Evolutionary conservation across 2,888 invertebrate genomes (phyloP).

Genomic region (Diaperis boleti): DNA sequence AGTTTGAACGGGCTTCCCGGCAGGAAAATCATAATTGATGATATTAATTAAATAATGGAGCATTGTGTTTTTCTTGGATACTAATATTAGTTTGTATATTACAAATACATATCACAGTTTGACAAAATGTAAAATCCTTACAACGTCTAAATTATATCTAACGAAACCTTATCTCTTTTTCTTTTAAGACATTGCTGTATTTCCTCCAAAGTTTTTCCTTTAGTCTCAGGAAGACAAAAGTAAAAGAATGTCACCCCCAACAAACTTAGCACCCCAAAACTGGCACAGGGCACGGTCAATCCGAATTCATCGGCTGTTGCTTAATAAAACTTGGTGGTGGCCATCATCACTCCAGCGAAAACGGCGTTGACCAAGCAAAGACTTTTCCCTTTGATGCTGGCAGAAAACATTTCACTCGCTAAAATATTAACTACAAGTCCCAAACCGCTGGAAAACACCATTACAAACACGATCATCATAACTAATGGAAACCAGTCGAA

Average conservation of each 20-base stretch:
- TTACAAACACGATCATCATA: slow-evolving; percentile 54
- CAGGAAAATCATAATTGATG: too few relatives aligned
- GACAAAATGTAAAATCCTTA: too few relatives aligned
- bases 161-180: not conserved
- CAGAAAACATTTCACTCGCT: slow-evolving; percentile 57
- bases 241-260: slow-evolving; percentile 54
- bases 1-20: too few relatives aligned
- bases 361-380: slow-evolving; percentile 50
- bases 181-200: slow-evolving; percentile 42
- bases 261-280: slow-evolving; percentile 51
- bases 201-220: slow-evolving; percentile 49
- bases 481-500: slow-evolving; percentile 54
- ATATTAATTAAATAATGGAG: too few relatives aligned
- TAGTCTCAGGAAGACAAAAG: slow-evolving; percentile 57
- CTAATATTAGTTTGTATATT: too few relatives aligned
- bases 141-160: too few relatives aligned
- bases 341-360: slow-evolving; percentile 49
- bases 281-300: slow-evolving; percentile 55
- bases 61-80: too few relatives aligned
- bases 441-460: slow-evolving; percentile 53
- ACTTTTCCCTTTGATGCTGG: slow-evolving; percentile 57
- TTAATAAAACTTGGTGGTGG: slow-evolving; percentile 56
- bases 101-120: too few relatives aligned
- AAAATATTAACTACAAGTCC: slow-evolving; percentile 52
- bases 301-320: slow-evolving; percentile 52